Percentiles rank a stretch among this genome's conserved stretches.
These are phyloP conservation scores for Geotrupes spiniger DNA, from an alignment of 2,888 invertebrate genomes.

Conservation along the genomic window DNA sequence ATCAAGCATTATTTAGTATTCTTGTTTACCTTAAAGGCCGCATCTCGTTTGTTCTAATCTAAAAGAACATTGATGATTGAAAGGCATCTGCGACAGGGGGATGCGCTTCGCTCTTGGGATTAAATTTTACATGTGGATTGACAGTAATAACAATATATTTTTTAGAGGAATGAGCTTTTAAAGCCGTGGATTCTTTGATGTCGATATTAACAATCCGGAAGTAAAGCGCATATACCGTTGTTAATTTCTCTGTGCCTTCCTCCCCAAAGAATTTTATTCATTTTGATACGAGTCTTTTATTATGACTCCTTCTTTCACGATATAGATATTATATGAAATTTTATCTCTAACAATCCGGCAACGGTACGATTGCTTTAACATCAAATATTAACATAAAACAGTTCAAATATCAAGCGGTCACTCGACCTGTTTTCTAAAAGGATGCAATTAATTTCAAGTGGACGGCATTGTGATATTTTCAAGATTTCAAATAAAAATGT, in stretches of 20 bases:
- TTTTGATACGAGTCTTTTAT: constrained; percentile 14
- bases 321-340: too few species aligned
- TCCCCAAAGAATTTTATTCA: constrained; percentile 16
- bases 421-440: too few species aligned
- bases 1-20: constrained; percentile 45
- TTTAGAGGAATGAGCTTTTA: constrained; percentile 46
- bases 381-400: too few species aligned
- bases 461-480: too few species aligned
- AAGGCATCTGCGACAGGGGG: constrained; percentile 37
- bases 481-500: too few species aligned
- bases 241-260: constrained; percentile 16
- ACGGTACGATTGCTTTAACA: too few species aligned
- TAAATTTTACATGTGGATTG: constrained; percentile 52
- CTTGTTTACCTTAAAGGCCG: constrained; percentile 45
- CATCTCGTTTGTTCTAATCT: constrained; percentile 47
- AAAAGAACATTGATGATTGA: constrained; percentile 48
- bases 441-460: too few species aligned
- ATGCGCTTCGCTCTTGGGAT: constrained; percentile 43
- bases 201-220: constrained; percentile 49
- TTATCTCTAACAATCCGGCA: too few species aligned
- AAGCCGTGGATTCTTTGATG: constrained; percentile 44
- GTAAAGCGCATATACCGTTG: constrained; percentile 26
- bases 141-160: constrained; percentile 51
- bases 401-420: too few species aligned
- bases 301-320: too few species aligned